Base-by-base conservation (phyloP, 1,140 invertebrate species). In the Hycleus phaleratus region DNA sequence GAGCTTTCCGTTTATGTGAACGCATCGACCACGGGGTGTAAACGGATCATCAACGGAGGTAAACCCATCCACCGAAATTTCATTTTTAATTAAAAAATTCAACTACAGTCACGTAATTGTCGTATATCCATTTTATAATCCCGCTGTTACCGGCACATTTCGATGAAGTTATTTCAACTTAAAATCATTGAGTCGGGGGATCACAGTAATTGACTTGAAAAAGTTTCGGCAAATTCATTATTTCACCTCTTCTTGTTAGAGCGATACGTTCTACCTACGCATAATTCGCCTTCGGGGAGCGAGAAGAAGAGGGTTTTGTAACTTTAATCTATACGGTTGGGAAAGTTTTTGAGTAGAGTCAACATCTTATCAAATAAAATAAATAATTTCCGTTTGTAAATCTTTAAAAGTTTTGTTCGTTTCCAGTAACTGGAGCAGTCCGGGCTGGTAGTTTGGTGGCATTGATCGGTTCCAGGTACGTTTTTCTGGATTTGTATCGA, bases 381-480 rank as follows among this genome's bases (percentile, higher is more conserved):
- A 18, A 18, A 18, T 18, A 18, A 18, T 18, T 18, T 18, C 18
- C 18, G 18, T 18, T 18, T 18, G 18, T 18, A 18, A 18, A 18
- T 18, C 18, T 46, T 39, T 32, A 32, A 32, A 32, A 42, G 11
- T 42, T 42, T 42, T 11, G 9, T 3, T 8, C 10, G 10, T 10
- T 68, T 71, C 49, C 68, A 86, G 85, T 85, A 0, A 83, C 81
- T 49, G 87, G 87, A 24, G 88, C 79, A 58, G 87, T 91, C 0
- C 84, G 85, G 68, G 84, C 91, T 12, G 93, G 92, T 7, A 86
- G 87, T 67, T 74, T 97, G 55, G 83, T 93, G 58, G 93, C 93
- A 3, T 80, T 97, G 51, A 90, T 97, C 83, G 94, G 95, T 57
- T 85, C 91, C 32, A 95, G 86, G 85, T 88, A 78, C 32, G 50